Evolutionary conservation across 2,888 invertebrate genomes (phyloP).

Genomic region (Eilema depressum): DNA sequence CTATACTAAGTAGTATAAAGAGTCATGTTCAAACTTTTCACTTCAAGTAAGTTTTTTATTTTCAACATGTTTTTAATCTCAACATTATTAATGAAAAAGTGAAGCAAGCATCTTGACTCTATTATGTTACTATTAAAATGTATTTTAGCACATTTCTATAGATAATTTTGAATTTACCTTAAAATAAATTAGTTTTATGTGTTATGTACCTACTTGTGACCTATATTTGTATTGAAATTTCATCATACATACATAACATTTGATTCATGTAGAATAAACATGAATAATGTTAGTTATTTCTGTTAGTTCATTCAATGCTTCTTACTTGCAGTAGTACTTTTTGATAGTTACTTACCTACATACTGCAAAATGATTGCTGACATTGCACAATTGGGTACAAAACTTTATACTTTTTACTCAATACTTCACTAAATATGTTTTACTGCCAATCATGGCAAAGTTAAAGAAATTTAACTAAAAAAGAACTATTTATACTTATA

Average conservation of each 20-base stretch:
- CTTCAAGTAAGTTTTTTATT: neutral
- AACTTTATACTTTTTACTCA: neutral
- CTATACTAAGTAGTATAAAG: neutral
- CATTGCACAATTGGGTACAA: neutral
- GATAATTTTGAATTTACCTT: neutral
- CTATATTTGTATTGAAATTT: neutral
- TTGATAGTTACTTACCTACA: neutral
- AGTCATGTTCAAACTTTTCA: constrained; percentile 8
- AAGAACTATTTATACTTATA: too few relatives aligned
- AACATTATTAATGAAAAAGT: neutral
- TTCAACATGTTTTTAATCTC: neutral
- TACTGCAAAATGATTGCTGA: neutral
- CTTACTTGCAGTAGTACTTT: neutral
- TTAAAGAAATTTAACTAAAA: neutral
- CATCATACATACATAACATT: too few relatives aligned
- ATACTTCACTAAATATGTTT: neutral
- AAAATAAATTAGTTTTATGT: neutral
- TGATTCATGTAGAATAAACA: too few relatives aligned
- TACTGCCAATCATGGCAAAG: neutral
- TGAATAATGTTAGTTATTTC: too few relatives aligned
- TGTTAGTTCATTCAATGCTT: neutral
- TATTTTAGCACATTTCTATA: neutral
- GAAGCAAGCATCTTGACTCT: neutral
- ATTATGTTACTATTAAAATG: neutral
- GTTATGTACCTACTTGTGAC: neutral